Percentiles rank a stretch among this genome's conserved stretches.
These are phyloP conservation scores for Progne subis DNA, from an alignment of 2,113 vertebrate genomes.

Conservation along the genomic window DNA sequence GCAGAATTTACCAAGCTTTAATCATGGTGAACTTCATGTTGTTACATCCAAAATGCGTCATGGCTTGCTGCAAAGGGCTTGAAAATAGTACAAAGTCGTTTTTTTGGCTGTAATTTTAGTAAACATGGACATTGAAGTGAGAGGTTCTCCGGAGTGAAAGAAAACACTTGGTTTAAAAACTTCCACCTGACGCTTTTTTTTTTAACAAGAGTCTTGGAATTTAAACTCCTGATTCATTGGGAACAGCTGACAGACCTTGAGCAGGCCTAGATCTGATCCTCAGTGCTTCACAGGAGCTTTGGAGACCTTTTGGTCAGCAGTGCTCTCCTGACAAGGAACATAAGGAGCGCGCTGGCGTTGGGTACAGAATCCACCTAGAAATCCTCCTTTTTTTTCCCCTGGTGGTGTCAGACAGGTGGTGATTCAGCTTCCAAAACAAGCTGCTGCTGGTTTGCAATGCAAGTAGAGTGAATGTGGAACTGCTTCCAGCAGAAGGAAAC, in stretches of 20 bases:
- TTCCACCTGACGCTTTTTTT: background rate
- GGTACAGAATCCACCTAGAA: background rate
- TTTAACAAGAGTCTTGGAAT: background rate
- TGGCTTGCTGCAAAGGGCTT: background rate
- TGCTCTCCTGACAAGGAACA: background rate
- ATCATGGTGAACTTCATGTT: background rate
- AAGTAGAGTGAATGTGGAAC: conserved; percentile 30
- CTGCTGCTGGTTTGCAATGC: conserved; percentile 42
- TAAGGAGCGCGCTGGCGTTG: background rate
- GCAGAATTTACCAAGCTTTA: background rate
- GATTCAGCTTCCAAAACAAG: conserved; percentile 65
- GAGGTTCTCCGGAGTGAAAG: accelerated
- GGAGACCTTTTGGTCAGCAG: background rate
- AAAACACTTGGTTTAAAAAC: background rate
- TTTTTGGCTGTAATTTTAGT: background rate
- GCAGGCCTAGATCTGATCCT: background rate
- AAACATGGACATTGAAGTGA: background rate
- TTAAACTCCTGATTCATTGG: background rate
- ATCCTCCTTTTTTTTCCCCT: background rate
- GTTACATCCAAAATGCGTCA: conserved; percentile 10
- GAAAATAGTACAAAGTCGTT: background rate
- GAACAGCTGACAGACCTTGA: background rate
- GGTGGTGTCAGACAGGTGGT: conserved; percentile 44
- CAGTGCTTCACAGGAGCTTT: background rate
- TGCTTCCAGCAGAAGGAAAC: conserved; percentile 54